A percentile compares a stretch with the other conserved stretches of the same genome.
Evolutionary conservation across 2,888 invertebrate species (phyloP).

Genomic region (Conchocele bisecta): DNA sequence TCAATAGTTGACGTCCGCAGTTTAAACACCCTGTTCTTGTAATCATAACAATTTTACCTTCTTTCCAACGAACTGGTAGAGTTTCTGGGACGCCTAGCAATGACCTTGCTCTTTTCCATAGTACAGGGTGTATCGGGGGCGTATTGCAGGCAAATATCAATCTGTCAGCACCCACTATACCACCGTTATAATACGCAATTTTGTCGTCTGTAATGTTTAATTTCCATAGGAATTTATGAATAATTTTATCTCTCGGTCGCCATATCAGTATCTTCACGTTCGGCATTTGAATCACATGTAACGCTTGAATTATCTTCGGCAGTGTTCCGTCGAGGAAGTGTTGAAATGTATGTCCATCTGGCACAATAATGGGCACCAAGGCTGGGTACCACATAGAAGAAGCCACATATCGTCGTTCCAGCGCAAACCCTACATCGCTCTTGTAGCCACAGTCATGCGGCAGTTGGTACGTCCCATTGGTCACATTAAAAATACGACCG

Average conservation of each 20-base stretch:
- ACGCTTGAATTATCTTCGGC: constrained; percentile 28
- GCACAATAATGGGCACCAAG: constrained; percentile 7
- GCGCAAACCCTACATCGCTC: background rate
- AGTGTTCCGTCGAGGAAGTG: constrained; percentile 26
- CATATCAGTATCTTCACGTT: constrained; percentile 5
- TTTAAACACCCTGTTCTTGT: background rate
- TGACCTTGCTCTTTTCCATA: background rate
- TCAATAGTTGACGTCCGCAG: background rate
- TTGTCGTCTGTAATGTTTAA: constrained; percentile 6
- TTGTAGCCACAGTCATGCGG: constrained; percentile 21
- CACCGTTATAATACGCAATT: background rate
- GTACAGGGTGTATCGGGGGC: background rate
- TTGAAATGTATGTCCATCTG: constrained; percentile 25
- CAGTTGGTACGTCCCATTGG: constrained; percentile 8
- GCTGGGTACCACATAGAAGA: background rate
- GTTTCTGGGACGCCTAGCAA: background rate
- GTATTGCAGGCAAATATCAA: background rate
- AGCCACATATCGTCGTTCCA: background rate
- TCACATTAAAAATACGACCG: constrained; percentile 4
- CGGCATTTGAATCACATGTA: background rate
- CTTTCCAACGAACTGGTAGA: background rate
- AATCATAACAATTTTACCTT: background rate
- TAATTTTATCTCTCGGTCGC: constrained; percentile 10
- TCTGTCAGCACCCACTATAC: background rate
- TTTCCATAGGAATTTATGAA: constrained; percentile 11